Base-by-base conservation (phyloP, 2,113 vertebrate genomes). In the Calyptommatus sinebrachiatus region DNA sequence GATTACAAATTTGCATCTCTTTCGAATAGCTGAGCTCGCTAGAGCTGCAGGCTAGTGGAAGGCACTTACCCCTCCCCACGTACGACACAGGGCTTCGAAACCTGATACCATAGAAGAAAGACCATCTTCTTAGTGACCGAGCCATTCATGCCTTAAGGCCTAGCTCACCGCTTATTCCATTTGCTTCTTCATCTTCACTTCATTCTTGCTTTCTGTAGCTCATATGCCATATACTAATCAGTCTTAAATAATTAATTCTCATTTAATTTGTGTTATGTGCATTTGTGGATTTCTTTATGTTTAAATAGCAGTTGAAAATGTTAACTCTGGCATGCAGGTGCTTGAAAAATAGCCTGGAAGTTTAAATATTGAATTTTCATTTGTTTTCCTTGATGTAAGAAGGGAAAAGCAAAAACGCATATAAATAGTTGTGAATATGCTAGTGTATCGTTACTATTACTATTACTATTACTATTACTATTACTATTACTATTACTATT, bases 221-320 rank as follows among this genome's bases (percentile, higher is more conserved):
- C 11, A 60, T 62, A 65, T 26, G 28, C 21, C 65, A 70, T 76
- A 76, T 11, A 41, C 53, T 73, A 86, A 84, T 87, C 76, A 72
- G 82, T 84, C 88, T 89, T 85, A 88, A 89, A 86, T 89, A 79
- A 88, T 86, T 88, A 82, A 70, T 82, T 28, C 70, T 87, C 87
- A 85, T 83, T 80, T 83, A 87, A 16, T 41, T 80, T 85, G 57
- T 7, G 46, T 85, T 80, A 75, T 22, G 57, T 81, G 76, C 79
- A 57, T 84, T 84, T 78, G 73, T 71, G 78, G 71, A 76, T 88
- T 76, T 48, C 60, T 78, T 86, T 86, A 66, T 83, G 29, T 86
- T 90, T 89, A 35, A 57, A 89, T 90, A 81, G 84, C 87, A 73
- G 67, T 62, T 70, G 77, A 77, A 22, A 80, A 8, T 76, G 28